phyloP scores from a whole-genome alignment of 1,140 invertebrate genomes.

The Notospermus geniculatus region DNA sequence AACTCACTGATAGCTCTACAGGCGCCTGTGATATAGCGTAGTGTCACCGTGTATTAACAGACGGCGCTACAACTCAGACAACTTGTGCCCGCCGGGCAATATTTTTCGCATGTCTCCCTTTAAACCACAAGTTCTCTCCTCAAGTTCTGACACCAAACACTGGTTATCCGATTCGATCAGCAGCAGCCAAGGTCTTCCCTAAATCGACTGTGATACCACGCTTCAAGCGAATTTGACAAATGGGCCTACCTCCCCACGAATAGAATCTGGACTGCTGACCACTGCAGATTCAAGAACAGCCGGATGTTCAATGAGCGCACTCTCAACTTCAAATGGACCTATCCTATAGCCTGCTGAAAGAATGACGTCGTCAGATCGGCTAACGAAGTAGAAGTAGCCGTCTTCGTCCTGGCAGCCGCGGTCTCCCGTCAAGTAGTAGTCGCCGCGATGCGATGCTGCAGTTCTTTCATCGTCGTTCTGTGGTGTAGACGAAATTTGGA shows the following conservation, averaged over 20 bases:
- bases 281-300: conserved; percentile 60
- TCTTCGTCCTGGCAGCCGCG: conserved; percentile 56
- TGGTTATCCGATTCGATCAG: no score
- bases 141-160: no score
- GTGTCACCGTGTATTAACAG: no score
- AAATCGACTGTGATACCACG: no score
- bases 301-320: conserved; percentile 58
- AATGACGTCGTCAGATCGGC: conserved; percentile 60
- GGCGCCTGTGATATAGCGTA: no score
- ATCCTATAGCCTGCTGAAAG: conserved; percentile 59
- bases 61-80: no score
- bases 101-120: no score
- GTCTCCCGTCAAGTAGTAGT: conserved; percentile 59
- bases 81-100: no score
- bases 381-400: conserved; percentile 58
- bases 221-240: no score
- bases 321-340: conserved; percentile 61
- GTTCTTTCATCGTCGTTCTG: conserved; percentile 52
- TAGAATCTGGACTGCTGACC: conserved; percentile 57
- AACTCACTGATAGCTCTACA: no score
- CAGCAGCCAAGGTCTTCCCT: no score
- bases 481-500: not conserved
- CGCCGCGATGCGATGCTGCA: conserved; percentile 39
- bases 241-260: conserved; percentile 54
- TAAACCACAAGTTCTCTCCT: no score